Base-by-base conservation (phyloP, 2,113 vertebrate genomes). In the Nematolebias whitei region DNA sequence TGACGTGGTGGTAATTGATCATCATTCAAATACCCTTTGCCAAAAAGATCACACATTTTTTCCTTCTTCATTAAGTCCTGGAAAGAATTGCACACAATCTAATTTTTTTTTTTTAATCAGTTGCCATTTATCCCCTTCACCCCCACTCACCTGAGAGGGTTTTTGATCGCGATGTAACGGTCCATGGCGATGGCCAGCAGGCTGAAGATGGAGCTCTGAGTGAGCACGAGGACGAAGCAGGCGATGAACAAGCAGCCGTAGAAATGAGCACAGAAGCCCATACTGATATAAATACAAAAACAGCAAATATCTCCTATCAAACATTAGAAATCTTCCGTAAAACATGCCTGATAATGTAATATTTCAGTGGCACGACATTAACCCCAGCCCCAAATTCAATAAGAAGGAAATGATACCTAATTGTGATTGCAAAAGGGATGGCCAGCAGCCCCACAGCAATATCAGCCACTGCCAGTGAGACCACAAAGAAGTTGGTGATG, bases 151-250 rank as follows among this genome's bases (percentile, higher is more conserved):
- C 98, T 96, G 83, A 99, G 95, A 0, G 98, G 96, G 39, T 96
- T 95, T 63, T 95, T 95, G 91, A 99, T 98, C 2, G 96, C 96
- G 0, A 99, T 94, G 87, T 98, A 96, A 24, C 98, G 95, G 88
- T 99, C 98, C 1, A 97, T 90, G 52, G 98, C 98, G 0, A 99
- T 98, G 13, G 98, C 98, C 13, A 99, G 91, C 61, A 99, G 94
- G 83, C 96, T 98, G 91, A 99, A 99, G 92, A 99, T 99, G 18
- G 98, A 99, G 74, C 95, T 97, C 92, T 99, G 98, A 0, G 98
- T 99, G 87, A 99, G 91, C 67, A 98, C 94, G 69, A 99, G 93
- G 49, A 99, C 94, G 0, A 99, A 98, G 92, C 98, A 99, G 74
- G 95, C 96, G 1, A 98, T 95, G 91, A 99, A 99, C 32, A 99